Evolutionary conservation across 2,113 vertebrate genomes (phyloP), one percentile per base, ranked within the genome.

Genomic region (Machaerirhynchus nigripectus): DNA sequence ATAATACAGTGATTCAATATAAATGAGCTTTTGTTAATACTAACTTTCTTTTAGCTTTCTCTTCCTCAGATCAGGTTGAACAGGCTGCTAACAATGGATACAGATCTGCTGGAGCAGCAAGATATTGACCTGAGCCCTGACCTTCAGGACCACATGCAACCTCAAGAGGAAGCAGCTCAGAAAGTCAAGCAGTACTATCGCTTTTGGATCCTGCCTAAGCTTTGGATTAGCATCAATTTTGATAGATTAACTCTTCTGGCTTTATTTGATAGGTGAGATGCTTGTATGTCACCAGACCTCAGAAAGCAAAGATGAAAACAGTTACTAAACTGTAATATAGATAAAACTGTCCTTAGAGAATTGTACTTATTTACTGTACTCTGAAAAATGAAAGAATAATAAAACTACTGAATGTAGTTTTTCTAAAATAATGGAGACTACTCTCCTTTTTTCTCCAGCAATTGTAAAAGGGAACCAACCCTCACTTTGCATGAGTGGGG

Each of bases 201-300:
- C 80, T 98, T 99, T 96, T 99, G 99, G 99, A 98, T 99, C 65
- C 97, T 99, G 71, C 99, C 99, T 23, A 99, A 99, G 89, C 96
- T 99, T 37, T 99, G 99, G 99, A 99, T 99, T 65, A 99, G 99
- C 75, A 98, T 99, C 96, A 98, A 99, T 98, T 99, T 99, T 96
- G 99, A 99, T 98, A 98, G 99, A 97, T 99, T 99, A 95, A 99
- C 99, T 27, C 98, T 99, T 96, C 97, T 99, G 97, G 99, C 99
- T 4, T 97, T 99, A 86, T 99, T 99, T 94, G 99, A 99, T 98
- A 99, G 99, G 99, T 99, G 93, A 97, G 98, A 84, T 86, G 18
- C 33, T 93, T 13, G 2, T 85, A 15, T 50, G 13, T 59, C 71
- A 47, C 40, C 61, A 42, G 53, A 65, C 23, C 20, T 55, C 19